Base-by-base conservation (phyloP, 2,113 vertebrate species). In the Caloenas nicobarica region DNA sequence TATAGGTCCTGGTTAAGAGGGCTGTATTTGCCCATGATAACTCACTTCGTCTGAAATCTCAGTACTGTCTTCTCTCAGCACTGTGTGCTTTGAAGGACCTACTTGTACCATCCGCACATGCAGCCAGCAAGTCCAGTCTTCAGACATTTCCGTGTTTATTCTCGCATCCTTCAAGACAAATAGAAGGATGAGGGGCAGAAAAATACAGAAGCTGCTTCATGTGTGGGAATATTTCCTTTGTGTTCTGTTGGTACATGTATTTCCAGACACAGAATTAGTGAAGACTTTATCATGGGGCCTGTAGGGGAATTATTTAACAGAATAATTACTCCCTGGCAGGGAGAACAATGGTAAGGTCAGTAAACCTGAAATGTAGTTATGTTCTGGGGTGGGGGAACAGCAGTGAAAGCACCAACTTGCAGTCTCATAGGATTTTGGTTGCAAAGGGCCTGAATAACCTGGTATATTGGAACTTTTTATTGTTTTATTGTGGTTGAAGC, bases 91-190 rank as follows among this genome's bases (percentile, higher is more conserved):
- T 6, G 40, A 73, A 58, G 29, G 36, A 36, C 50, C 33, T n/a
- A 0, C 44, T 17, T 58, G 44, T 25, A 16, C 53, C 42, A 14
- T 23, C 6, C 46, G 17, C 7, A 9, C 6, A 0, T 18, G 25
- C 5, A 11, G n/a, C 56, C 50, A 53, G 7, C 11, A 25, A 31
- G 21, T 42, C 42, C 11, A 23, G 1, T 13, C 1, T 1, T 3
- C 78, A 53, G 4, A 3, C 33, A 7, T 33, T 42, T 56, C 42
- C 10, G 3, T 28, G 18, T 42, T 73, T 62, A 13, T 23, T 50
- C 34, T 69, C 34, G 5, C 4, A 11, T 82, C n/a, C 36, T 61
- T 69, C 12, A 50, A 50, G 24, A 13, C 38, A 33, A 48, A 11
- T 11, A 44, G 15, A 78, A 79, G 23, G 5, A 44, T 10, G 19